phyloP scores from a whole-genome alignment of 2,888 invertebrate genomes.

The Scaptomyza polygonia region DNA sequence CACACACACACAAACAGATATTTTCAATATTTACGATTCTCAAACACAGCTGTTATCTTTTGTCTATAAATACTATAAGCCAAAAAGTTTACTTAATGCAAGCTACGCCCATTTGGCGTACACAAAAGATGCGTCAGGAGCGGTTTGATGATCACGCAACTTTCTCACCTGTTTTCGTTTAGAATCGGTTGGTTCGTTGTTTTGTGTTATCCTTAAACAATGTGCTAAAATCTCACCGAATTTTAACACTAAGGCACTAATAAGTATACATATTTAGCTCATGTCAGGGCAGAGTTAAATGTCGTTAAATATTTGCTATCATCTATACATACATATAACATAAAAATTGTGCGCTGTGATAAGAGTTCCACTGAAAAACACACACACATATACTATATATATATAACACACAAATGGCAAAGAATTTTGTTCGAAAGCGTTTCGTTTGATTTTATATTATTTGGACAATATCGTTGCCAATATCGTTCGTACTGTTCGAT shows the following conservation, averaged over 20 bases:
- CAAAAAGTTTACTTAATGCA: slow-evolving; percentile 16
- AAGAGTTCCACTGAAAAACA: slow-evolving; percentile 39
- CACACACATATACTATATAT: slow-evolving; percentile 18
- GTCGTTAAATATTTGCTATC: slow-evolving; percentile 53
- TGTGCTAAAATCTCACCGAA: slow-evolving; percentile 53
- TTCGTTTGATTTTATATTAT: slow-evolving; percentile 10
- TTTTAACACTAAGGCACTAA: slow-evolving; percentile 51
- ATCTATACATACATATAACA: slow-evolving; percentile 12
- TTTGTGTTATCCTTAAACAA: slow-evolving; percentile 47
- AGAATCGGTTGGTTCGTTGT: slow-evolving; percentile 55
- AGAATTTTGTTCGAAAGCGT: slow-evolving; percentile 13
- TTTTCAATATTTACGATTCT: slow-evolving; percentile 18
- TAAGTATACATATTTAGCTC: slow-evolving; percentile 56
- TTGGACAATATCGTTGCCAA: slow-evolving; percentile 38
- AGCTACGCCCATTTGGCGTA: slow-evolving; percentile 16
- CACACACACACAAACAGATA: background rate
- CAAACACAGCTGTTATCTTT: slow-evolving; percentile 23
- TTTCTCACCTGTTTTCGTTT: slow-evolving; percentile 64
- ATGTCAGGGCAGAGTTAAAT: slow-evolving; percentile 39
- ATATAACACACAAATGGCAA: slow-evolving; percentile 18
- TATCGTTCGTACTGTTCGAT: slow-evolving; percentile 48
- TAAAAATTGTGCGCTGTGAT: slow-evolving; percentile 47
- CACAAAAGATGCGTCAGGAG: slow-evolving; percentile 9
- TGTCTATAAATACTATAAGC: slow-evolving; percentile 1
- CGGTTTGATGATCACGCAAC: background rate